Conservation (phyloP, 2,888 invertebrate species). For the Cephus pygmeus region DNA sequence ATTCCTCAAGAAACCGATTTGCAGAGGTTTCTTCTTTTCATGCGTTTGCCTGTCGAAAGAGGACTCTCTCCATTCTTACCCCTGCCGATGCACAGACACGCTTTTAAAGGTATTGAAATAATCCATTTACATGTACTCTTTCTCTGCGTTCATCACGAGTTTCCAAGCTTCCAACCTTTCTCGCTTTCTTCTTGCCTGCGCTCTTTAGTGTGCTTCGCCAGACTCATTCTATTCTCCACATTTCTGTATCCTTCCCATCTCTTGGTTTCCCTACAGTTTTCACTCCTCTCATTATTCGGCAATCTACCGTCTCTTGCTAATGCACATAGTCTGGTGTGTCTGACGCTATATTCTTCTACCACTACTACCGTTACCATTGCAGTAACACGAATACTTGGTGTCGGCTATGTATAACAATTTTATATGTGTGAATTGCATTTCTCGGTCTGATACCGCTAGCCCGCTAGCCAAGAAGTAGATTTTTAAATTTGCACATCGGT, state of each 20-base stretch:
- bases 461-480: neutral
- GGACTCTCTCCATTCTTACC: neutral
- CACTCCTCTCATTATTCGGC: neutral
- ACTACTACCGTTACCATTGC: neutral
- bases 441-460: neutral
- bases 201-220: neutral
- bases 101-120: slow-evolving; percentile 52
- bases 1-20: neutral
- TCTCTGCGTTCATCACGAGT: neutral
- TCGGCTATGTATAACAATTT: neutral
- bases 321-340: neutral
- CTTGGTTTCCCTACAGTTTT: neutral
- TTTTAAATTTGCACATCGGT: neutral
- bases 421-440: neutral
- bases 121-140: slow-evolving; percentile 39
- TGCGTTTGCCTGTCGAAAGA: neutral
- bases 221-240: neutral
- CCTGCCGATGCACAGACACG: slow-evolving; percentile 12
- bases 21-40: neutral
- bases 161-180: neutral
- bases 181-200: neutral
- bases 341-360: neutral
- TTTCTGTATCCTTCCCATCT: neutral
- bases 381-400: neutral
- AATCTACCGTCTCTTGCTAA: neutral